These are phyloP conservation scores for Candoia aspera DNA, from an alignment of 2,113 vertebrate genomes.

Conservation along the genomic window DNA sequence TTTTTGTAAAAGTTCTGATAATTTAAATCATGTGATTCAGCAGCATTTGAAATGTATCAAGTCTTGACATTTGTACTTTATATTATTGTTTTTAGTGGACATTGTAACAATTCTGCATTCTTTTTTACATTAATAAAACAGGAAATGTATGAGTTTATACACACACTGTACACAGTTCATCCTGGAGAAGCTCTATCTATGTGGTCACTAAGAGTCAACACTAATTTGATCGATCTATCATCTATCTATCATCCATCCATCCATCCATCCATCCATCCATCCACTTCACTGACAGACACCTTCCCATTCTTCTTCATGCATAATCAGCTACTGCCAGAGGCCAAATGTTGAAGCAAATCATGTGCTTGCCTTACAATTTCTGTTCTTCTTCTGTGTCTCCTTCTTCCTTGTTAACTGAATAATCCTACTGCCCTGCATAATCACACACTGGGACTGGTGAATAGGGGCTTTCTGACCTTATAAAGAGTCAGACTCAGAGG, in stretches of 20 bases:
- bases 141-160: background rate
- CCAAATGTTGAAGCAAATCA: background rate
- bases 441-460: background rate
- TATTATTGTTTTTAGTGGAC: background rate
- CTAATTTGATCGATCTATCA: background rate
- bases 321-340: background rate
- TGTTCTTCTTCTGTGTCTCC: constrained; percentile 16
- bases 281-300: background rate
- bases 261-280: too few relatives aligned
- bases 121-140: background rate
- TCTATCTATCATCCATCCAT: background rate
- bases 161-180: background rate
- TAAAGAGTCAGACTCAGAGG: background rate
- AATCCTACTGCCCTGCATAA: background rate
- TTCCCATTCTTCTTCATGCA: background rate
- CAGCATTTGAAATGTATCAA: background rate
- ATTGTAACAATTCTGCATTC: background rate
- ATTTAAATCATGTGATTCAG: background rate
- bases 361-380: background rate
- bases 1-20: background rate
- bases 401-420: background rate
- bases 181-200: background rate
- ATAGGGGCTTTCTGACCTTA: background rate
- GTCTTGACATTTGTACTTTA: background rate
- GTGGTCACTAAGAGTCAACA: background rate